Conservation (phyloP, 2,888 invertebrate genomes). For the Bellardia pandia region DNA sequence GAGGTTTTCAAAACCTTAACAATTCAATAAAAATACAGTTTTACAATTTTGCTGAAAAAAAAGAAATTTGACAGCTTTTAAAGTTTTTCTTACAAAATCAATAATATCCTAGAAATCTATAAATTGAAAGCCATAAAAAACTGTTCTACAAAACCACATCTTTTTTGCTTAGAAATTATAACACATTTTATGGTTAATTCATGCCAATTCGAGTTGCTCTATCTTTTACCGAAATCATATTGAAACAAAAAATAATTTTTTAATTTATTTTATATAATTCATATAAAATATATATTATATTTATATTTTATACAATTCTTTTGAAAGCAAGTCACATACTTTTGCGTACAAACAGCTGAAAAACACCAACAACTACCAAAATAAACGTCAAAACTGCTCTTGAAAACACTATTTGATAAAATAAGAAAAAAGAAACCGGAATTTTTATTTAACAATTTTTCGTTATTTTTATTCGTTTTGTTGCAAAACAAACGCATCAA, state of each 20-base stretch:
- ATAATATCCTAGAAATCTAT: no score
- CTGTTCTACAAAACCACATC: neutral
- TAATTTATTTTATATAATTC: neutral
- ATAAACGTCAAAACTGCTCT: conserved; percentile 37
- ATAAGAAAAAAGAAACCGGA: conserved; percentile 9
- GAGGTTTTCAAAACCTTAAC: no score
- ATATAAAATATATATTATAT: neutral
- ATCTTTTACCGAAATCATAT: conserved; percentile 48
- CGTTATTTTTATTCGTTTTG: neutral
- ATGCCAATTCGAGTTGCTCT: conserved; percentile 45
- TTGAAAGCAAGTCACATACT: conserved; percentile 46
- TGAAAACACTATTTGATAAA: conserved; percentile 43
- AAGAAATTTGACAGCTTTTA: no score
- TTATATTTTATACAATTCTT: neutral
- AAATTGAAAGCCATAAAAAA: no score
- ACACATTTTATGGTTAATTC: conserved; percentile 38
- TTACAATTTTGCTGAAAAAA: no score
- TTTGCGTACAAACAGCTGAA: neutral
- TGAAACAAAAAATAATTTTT: neutral
- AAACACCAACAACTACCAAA: neutral
- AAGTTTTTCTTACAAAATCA: no score
- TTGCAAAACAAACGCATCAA: conserved; percentile 25
- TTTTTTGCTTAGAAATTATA: conserved; percentile 24
- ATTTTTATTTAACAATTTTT: conserved; percentile 44
- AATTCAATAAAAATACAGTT: no score